Evolutionary conservation across 2,113 vertebrate species (phyloP).

Genomic region (Odobenus rosmarus): DNA sequence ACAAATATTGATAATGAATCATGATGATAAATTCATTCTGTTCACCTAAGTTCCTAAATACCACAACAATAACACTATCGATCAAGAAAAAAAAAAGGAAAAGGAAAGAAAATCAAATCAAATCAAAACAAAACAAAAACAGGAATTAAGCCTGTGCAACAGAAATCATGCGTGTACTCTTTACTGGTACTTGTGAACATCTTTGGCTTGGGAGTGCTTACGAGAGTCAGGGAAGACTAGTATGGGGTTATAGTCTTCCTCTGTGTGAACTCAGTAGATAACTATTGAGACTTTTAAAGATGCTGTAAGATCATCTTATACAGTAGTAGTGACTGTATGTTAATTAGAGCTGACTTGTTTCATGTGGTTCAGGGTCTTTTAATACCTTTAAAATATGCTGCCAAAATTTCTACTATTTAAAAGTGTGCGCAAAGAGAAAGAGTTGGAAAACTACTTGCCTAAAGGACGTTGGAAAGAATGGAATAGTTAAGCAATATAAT

Average conservation of each 20-base stretch:
- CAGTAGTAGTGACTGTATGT: background rate
- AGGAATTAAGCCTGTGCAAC: background rate
- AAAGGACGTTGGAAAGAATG: background rate
- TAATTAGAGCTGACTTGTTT: background rate
- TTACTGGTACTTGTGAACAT: background rate
- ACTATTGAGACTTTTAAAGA: background rate
- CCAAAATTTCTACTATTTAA: background rate
- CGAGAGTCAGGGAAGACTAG: background rate
- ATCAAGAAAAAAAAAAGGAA: no score
- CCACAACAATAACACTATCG: background rate
- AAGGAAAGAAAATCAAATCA: background rate
- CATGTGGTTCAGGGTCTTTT: background rate
- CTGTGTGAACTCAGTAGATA: background rate
- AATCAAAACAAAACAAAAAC: background rate
- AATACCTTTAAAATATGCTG: background rate
- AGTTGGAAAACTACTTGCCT: background rate
- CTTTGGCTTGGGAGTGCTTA: background rate
- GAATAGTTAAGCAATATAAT: background rate
- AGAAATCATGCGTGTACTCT: background rate
- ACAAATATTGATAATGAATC: background rate
- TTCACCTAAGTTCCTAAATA: background rate
- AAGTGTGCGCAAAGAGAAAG: background rate
- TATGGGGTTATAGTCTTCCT: background rate
- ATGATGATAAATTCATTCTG: background rate
- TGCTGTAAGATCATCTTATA: background rate